These are phyloP conservation scores for Peromyscus nudipes DNA, from an alignment of 2,797 vertebrate genomes.

Conservation along the genomic window DNA sequence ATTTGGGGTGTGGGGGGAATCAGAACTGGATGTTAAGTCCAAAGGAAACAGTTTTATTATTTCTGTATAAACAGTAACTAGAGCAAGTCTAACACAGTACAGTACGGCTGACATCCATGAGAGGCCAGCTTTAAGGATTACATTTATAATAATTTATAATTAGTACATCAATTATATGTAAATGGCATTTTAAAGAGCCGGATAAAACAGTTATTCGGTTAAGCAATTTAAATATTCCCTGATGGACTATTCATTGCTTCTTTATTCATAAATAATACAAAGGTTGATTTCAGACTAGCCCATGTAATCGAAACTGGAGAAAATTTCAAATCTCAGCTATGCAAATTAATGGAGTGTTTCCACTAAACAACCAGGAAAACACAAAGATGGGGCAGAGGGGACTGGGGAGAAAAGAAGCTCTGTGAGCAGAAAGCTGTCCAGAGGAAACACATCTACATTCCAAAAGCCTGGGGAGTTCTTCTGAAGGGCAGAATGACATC, in stretches of 20 bases:
- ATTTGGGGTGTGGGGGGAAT: not conserved
- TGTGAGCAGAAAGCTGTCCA: not conserved
- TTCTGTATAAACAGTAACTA: slow-evolving; percentile 36
- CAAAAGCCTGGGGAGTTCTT: not conserved
- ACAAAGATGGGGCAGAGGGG: not conserved
- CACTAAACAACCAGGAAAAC: slow-evolving; percentile 12
- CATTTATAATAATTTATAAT: slow-evolving; percentile 77
- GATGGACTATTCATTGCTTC: slow-evolving; percentile 57
- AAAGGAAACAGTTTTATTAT: slow-evolving; percentile 63
- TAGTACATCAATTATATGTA: slow-evolving; percentile 76
- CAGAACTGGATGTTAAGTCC: slow-evolving; percentile 12
- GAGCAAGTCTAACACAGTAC: not conserved
- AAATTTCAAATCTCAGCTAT: slow-evolving; percentile 32
- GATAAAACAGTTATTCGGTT: slow-evolving; percentile 71
- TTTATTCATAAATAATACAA: slow-evolving; percentile 75
- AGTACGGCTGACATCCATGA: slow-evolving; percentile 48
- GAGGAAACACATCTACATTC: not conserved
- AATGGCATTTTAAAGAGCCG: slow-evolving; percentile 74
- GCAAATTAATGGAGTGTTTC: slow-evolving; percentile 66
- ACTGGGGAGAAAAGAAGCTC: not conserved
- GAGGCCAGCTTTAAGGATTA: slow-evolving; percentile 72
- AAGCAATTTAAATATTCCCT: slow-evolving; percentile 76
- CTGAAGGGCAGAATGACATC: not conserved
- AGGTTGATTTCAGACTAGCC: slow-evolving; percentile 77
- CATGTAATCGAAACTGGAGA: slow-evolving; percentile 28